phyloP scores from a whole-genome alignment of 2,113 vertebrate species.

The Bombycilla garrulus region DNA sequence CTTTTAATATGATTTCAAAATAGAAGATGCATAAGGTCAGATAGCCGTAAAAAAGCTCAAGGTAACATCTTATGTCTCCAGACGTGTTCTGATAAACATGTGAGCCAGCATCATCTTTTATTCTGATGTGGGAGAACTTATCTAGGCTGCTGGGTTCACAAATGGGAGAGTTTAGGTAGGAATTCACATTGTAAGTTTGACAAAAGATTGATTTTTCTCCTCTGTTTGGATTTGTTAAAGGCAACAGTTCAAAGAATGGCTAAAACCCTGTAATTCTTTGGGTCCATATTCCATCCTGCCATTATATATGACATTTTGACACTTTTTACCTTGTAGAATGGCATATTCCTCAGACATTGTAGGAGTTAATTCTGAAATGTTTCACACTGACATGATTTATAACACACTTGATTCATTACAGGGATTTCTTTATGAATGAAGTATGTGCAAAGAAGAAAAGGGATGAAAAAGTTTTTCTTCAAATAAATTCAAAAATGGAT shows the following conservation, averaged over 20 bases:
- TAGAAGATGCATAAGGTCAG: neutral
- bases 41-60: neutral
- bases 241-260: neutral
- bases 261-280: neutral
- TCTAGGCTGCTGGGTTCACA: neutral
- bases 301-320: neutral
- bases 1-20: neutral
- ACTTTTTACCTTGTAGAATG: neutral
- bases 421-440: constrained; percentile 4
- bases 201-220: neutral
- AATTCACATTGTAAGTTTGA: neutral
- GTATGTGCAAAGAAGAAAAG: neutral
- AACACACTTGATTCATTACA: neutral
- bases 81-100: neutral
- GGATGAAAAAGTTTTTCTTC: neutral
- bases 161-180: neutral
- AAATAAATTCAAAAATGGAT: neutral
- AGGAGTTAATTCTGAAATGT: neutral
- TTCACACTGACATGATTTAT: neutral
- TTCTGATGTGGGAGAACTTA: neutral
- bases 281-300: neutral
- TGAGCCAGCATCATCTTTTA: neutral
- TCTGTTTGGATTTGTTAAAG: neutral
- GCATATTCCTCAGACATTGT: neutral
- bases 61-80: neutral